Evolutionary conservation across 2,797 vertebrate genomes (phyloP).

Genomic region (Cyclura pinguis): DNA sequence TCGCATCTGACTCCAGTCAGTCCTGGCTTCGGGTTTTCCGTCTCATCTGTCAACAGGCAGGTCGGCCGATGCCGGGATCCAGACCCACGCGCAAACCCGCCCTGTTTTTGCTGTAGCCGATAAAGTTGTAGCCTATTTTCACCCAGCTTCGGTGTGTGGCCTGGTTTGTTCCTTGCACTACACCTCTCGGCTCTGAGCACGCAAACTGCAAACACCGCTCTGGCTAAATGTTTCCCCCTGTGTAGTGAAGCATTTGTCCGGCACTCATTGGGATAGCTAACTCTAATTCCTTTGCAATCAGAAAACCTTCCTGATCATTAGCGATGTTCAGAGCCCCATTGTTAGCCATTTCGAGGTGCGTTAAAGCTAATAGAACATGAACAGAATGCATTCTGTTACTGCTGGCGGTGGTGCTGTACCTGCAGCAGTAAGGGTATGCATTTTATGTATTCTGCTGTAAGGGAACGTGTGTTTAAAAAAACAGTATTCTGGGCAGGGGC

Average conservation of each 20-base stretch:
- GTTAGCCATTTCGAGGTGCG: neutral
- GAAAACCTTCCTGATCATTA: neutral
- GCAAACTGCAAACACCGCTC: neutral
- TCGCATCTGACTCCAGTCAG: too few species aligned
- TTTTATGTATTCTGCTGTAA: neutral
- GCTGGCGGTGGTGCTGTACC: neutral
- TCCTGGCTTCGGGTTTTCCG: too few species aligned
- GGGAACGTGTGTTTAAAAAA: neutral
- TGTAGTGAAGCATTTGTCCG: neutral
- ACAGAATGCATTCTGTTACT: neutral
- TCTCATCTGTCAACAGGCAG: too few species aligned
- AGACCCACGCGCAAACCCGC: too few species aligned
- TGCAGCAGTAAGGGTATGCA: too few species aligned
- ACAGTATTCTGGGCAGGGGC: too few species aligned
- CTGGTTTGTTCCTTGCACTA: too few species aligned
- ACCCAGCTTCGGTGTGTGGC: too few species aligned
- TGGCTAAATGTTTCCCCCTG: neutral
- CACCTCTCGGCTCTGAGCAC: too few species aligned
- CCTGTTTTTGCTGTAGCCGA: too few species aligned
- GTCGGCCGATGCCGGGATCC: too few species aligned
- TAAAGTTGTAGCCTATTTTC: too few species aligned
- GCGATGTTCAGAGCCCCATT: neutral
- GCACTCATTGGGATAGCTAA: neutral
- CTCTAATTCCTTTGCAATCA: neutral
- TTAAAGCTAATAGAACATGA: neutral